Conservation (phyloP, 2,888 invertebrate genomes). For the Trilocha varians region DNA sequence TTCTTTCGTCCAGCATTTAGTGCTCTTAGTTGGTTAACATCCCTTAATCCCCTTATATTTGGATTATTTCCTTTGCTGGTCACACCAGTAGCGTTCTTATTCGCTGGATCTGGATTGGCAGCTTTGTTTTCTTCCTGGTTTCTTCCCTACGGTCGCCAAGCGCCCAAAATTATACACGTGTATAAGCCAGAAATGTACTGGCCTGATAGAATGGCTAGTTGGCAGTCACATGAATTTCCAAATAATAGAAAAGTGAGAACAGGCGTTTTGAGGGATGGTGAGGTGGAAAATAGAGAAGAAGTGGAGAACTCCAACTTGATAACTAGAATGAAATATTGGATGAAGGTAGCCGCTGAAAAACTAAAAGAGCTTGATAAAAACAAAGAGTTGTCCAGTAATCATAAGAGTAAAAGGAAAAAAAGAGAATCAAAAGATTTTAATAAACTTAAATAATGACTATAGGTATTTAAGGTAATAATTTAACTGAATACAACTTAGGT, state of each 20-base stretch:
- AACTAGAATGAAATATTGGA: conserved; percentile 38
- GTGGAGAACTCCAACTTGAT: too few relatives aligned
- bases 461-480: too few relatives aligned
- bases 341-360: conserved; percentile 28
- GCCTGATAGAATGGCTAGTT: conserved; percentile 71
- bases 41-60: conserved; percentile 74
- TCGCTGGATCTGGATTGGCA: conserved; percentile 75
- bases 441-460: background rate
- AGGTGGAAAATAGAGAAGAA: conserved; percentile 14
- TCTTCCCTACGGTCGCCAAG: conserved; percentile 63
- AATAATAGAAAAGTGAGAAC: conserved; percentile 36
- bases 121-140: conserved; percentile 78
- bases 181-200: conserved; percentile 72
- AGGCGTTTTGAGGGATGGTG: conserved; percentile 23
- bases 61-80: conserved; percentile 74
- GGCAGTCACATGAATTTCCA: conserved; percentile 55
- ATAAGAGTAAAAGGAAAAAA: conserved; percentile 46
- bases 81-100: conserved; percentile 76
- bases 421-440: conserved; percentile 17
- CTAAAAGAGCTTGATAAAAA: conserved; percentile 21
- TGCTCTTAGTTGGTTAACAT: conserved; percentile 65
- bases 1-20: conserved; percentile 66
- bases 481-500: too few relatives aligned
- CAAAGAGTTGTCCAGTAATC: conserved; percentile 16
- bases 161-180: conserved; percentile 45